Percentiles rank a stretch among this genome's conserved stretches.
Evolutionary conservation across 1,140 invertebrate genomes (phyloP).

Genomic region (Drosophila willistoni): DNA sequence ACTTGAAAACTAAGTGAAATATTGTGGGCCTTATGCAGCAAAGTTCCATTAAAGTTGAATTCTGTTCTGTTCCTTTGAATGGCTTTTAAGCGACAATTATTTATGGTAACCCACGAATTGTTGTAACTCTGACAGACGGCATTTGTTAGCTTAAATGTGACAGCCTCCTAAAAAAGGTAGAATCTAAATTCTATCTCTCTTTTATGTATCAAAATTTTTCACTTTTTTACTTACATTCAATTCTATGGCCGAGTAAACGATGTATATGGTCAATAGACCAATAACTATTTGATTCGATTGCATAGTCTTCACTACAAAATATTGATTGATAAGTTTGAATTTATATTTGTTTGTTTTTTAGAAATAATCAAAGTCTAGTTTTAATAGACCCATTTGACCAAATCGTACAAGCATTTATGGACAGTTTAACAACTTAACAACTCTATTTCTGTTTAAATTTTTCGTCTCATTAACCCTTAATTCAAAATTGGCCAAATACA

Average conservation of each 20-base stretch:
- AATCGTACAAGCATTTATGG: no score
- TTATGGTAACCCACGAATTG: background rate
- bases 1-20: background rate
- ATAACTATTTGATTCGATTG: background rate
- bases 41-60: background rate
- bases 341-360: background rate
- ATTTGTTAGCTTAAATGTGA: background rate
- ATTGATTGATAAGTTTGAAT: conserved; percentile 13
- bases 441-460: no score
- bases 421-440: no score
- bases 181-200: background rate
- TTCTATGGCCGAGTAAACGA: background rate
- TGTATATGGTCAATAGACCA: background rate
- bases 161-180: background rate
- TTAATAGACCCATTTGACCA: background rate
- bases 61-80: background rate
- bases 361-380: background rate
- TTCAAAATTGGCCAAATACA: background rate
- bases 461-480: no score
- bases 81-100: background rate
- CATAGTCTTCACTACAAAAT: background rate
- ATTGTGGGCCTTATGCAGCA: background rate
- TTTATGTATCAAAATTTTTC: background rate
- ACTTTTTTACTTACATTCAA: background rate
- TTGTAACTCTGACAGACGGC: background rate